These are phyloP conservation scores for Periophthalmus modestus DNA, from an alignment of 2,113 vertebrate species.

Conservation along the genomic window DNA sequence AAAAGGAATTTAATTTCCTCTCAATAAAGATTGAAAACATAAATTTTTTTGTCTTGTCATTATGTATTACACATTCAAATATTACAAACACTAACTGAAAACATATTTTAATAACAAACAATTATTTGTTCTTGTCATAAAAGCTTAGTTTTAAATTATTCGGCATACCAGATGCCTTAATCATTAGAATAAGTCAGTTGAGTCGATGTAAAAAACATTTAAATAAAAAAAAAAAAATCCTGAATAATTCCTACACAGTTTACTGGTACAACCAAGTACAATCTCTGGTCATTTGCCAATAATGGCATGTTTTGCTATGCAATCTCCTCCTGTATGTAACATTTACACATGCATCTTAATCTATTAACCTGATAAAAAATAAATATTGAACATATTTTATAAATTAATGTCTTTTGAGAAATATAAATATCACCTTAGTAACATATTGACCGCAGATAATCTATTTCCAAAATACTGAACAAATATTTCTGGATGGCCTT, in stretches of 20 bases:
- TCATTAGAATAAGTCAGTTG: not conserved
- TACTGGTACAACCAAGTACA: constrained; percentile 27
- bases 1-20: constrained; percentile 80
- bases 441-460: constrained; percentile 75
- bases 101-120: not conserved
- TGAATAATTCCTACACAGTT: not conserved
- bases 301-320: constrained; percentile 18
- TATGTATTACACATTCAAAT: not conserved
- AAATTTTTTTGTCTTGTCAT: constrained; percentile 12
- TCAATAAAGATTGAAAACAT: constrained; percentile 84
- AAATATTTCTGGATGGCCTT: constrained; percentile 90
- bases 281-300: not conserved
- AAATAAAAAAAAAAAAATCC: not conserved
- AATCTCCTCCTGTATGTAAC: not conserved
- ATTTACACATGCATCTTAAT: constrained; percentile 5
- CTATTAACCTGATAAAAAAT: not conserved
- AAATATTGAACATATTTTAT: constrained; percentile 10
- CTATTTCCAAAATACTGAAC: constrained; percentile 91
- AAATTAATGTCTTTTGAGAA: constrained; percentile 8
- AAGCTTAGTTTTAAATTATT: not conserved
- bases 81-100: not conserved
- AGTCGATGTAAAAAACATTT: not conserved
- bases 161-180: constrained; percentile 30
- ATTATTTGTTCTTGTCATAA: not conserved
- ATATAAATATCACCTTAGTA: constrained; percentile 45